Base-by-base conservation (phyloP, 2,888 invertebrate species). In the Chelonus formosanus region DNA sequence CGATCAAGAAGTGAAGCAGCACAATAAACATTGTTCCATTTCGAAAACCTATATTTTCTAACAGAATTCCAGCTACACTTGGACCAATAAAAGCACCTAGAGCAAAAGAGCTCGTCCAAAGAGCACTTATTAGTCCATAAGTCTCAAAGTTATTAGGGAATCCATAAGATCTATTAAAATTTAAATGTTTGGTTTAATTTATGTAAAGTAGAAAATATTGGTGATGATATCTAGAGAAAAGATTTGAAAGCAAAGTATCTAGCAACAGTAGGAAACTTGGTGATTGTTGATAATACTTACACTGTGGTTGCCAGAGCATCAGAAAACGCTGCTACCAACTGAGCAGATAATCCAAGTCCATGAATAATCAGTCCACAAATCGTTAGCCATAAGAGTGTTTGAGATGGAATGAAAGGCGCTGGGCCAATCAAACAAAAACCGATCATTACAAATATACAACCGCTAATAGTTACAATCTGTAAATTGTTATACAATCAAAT, bases 41-140 rank as follows among this genome's bases (percentile, higher is more conserved):
- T 40, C 90, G 82, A 80, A 94, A 94, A 0, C 92, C 92, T 60
- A 92, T 89, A 58, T 85, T 87, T 76, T 94, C 93, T 75, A 90
- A 90, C 0, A 94, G 86, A 50, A 92, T 87, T 0, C 94, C 94
- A 71, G 89, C 89, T 1, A 92, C 85, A 0, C 92, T 92, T 1
- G 94, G 94, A 0, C 94, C 94, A 58, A 94, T 89, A 82, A 94
- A 94, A 2, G 94, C 93, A 0, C 96, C 96, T 6, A 96, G 86
- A 0, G 96, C 95, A 77, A 96, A 95, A 0, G 93, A 90, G 1
- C 95, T 94, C 1, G 96, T 95, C 92, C 95, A 96, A 76, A 96
- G 87, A 0, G 95, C 96, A 0, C 96, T 95, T 5, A 96, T 92
- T 45, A 96, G 85, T 0, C 96, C 96, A 78, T 94, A 96, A 0